Percentiles rank a stretch among this genome's conserved stretches.
These are phyloP conservation scores for Tetranychus truncatus DNA, from an alignment of 2,888 invertebrate species.

Conservation along the genomic window DNA sequence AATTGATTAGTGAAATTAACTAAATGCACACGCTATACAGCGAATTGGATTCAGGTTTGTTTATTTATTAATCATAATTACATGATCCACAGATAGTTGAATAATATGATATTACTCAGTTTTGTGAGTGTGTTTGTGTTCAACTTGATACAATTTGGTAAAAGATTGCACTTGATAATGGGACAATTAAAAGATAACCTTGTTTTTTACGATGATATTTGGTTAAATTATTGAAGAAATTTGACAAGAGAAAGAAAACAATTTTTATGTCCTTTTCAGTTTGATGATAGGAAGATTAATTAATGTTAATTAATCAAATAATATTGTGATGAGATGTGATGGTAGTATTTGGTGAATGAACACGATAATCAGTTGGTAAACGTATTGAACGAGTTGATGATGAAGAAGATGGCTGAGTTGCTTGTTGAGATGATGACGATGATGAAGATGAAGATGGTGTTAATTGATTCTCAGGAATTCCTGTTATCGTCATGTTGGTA, in stretches of 20 bases:
- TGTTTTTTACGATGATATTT: too few species aligned
- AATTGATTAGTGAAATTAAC: too few species aligned
- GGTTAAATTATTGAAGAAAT: neutral
- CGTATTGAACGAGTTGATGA: neutral
- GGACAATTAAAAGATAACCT: too few species aligned
- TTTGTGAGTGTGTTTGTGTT: too few species aligned
- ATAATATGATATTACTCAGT: too few species aligned
- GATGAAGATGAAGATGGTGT: neutral
- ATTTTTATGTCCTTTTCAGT: neutral
- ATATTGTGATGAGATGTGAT: neutral
- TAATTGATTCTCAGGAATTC: neutral
- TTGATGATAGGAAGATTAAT: neutral
- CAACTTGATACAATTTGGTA: neutral
- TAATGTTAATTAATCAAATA: constrained; percentile 1
- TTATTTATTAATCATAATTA: too few species aligned
- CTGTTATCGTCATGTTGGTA: neutral
- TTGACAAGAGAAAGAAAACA: neutral
- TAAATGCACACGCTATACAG: too few species aligned
- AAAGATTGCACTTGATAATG: neutral
- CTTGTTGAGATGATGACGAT: neutral
- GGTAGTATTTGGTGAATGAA: neutral
- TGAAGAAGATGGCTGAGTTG: too few species aligned
- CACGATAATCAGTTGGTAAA: constrained; percentile 1
- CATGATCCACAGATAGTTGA: too few species aligned
- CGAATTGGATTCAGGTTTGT: too few species aligned